These are phyloP conservation scores for Bradypodion pumilum DNA, from an alignment of 2,797 vertebrate species.

Conservation along the genomic window DNA sequence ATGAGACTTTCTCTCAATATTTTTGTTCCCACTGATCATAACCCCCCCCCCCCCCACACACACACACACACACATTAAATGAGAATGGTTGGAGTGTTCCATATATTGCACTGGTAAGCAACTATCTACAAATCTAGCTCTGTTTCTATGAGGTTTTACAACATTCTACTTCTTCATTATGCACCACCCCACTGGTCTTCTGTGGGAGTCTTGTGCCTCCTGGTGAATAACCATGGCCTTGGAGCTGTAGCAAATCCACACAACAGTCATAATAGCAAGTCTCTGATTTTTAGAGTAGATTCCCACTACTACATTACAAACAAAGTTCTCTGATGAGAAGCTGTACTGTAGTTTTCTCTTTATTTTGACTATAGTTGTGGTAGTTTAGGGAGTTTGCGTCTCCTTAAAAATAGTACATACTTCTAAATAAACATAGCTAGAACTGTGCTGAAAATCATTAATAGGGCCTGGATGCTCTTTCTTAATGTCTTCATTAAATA, in stretches of 20 bases:
- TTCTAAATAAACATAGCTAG: background rate
- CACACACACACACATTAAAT: no score
- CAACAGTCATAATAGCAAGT: background rate
- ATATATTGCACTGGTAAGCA: background rate
- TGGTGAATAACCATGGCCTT: background rate
- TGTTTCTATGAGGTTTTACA: background rate
- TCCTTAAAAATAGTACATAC: background rate
- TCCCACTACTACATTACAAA: background rate
- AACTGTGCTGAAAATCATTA: background rate
- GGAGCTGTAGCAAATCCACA: background rate
- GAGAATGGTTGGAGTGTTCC: no score
- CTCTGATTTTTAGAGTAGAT: background rate
- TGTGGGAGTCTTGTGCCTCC: background rate
- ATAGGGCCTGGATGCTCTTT: no score
- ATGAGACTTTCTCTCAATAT: no score
- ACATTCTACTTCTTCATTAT: background rate
- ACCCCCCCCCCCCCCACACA: no score
- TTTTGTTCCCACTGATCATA: no score
- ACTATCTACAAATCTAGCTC: background rate
- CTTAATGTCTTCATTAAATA: background rate
- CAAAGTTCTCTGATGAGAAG: background rate
- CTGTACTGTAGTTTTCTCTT: background rate
- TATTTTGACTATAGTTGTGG: background rate
- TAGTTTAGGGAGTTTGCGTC: background rate
- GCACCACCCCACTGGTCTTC: conserved; percentile 1